Conservation (phyloP, 2,113 vertebrate genomes). For the Scomber colias region DNA sequence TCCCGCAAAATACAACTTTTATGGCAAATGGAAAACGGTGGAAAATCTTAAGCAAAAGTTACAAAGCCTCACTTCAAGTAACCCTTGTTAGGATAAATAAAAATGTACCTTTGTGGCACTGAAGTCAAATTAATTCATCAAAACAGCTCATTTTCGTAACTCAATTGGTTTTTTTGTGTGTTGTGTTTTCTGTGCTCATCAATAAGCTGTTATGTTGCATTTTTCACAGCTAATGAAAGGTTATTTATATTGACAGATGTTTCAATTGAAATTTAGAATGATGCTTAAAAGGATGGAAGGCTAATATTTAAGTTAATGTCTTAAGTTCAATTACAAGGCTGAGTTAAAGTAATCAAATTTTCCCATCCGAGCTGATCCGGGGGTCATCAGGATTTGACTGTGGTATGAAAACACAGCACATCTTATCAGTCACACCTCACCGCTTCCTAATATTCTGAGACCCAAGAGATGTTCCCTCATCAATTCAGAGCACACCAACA, state of each 20-base stretch:
- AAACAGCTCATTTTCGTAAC: too few relatives aligned
- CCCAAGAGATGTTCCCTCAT: slow-evolving; percentile 22
- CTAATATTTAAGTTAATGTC: neutral
- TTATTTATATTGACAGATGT: neutral
- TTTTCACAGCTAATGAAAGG: too few relatives aligned
- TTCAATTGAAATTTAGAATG: neutral
- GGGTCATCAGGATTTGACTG: neutral
- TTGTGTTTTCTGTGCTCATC: too few relatives aligned
- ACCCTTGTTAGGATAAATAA: neutral
- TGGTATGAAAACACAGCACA: neutral
- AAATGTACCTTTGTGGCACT: neutral
- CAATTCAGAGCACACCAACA: slow-evolving; percentile 34
- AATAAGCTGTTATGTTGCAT: too few relatives aligned
- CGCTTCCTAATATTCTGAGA: neutral
- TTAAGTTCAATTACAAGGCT: neutral
- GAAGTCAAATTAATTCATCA: neutral
- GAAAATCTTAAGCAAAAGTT: too few relatives aligned
- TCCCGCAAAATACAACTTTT: too few relatives aligned
- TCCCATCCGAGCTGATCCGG: neutral
- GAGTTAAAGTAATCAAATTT: slow-evolving; percentile 8
- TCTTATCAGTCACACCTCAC: slow-evolving; percentile 5
- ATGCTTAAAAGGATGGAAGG: neutral
- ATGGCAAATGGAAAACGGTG: too few relatives aligned
- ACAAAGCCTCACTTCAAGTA: neutral
- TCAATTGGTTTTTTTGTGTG: too few relatives aligned